Conservation (phyloP, 2,113 vertebrate genomes). For the Callipepla squamata region DNA sequence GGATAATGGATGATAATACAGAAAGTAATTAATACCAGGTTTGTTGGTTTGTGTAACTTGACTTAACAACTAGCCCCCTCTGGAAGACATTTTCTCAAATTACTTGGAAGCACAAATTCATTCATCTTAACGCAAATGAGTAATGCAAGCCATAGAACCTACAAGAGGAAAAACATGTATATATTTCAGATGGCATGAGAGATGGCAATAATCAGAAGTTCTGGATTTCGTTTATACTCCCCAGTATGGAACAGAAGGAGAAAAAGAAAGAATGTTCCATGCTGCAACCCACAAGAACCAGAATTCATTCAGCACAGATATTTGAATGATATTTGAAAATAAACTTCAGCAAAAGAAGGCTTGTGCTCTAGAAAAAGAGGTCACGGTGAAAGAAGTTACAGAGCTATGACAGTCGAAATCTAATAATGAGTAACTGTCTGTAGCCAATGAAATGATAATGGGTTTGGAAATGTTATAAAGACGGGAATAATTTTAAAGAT, state of each 20-base stretch:
- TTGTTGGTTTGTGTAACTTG: not conserved
- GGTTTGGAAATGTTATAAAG: not conserved
- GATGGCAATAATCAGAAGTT: not conserved
- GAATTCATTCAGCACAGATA: not conserved
- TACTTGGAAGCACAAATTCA: slow-evolving; percentile 7
- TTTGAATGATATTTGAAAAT: not conserved
- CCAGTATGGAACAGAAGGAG: not conserved
- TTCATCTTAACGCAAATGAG: not conserved
- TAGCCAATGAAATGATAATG: not conserved
- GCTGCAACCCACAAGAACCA: not conserved
- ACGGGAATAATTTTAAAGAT: not conserved
- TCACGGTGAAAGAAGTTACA: not conserved
- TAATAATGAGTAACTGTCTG: not conserved
- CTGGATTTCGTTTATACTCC: not conserved
- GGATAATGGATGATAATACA: not conserved
- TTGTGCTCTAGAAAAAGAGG: not conserved
- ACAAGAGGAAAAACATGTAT: not conserved
- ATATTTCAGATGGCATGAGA: not conserved
- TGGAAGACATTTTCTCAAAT: not conserved
- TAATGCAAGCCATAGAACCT: not conserved
- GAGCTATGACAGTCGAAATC: not conserved
- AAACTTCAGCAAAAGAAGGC: not conserved
- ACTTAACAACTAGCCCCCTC: not conserved
- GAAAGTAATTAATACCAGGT: not conserved
- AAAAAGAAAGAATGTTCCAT: not conserved